A percentile compares a stretch with the other conserved stretches of the same genome.
Conservation (phyloP, 2,797 vertebrate species). For the Sebastes variabilis region DNA sequence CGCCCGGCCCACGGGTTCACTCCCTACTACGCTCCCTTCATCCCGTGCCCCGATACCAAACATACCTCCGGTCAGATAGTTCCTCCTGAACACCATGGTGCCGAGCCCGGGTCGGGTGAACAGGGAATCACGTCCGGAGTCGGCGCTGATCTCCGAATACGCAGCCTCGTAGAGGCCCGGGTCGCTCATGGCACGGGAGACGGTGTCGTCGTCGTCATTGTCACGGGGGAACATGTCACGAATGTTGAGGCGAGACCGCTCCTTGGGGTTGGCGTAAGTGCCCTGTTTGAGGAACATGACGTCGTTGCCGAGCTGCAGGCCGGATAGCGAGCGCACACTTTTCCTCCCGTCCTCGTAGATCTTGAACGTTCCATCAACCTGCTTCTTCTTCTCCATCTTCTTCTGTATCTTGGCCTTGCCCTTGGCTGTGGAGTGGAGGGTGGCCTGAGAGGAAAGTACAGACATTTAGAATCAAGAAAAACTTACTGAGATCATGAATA, state of each 20-base stretch:
- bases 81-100: conserved; percentile 94
- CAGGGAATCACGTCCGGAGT: conserved; percentile 91
- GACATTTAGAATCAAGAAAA: neutral
- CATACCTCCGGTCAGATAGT: conserved; percentile 86
- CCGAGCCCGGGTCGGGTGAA: conserved; percentile 93
- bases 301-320: conserved; percentile 90
- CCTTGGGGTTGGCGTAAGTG: conserved; percentile 83
- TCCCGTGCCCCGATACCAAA: conserved; percentile 80
- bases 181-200: conserved; percentile 91
- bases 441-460: conserved; percentile 79
- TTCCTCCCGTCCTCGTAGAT: conserved; percentile 93
- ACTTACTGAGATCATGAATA: neutral
- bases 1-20: conserved; percentile 60
- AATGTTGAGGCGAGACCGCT: conserved; percentile 86
- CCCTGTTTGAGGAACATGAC: conserved; percentile 95
- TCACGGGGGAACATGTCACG: conserved; percentile 88
- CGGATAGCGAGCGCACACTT: conserved; percentile 90
- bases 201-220: conserved; percentile 72
- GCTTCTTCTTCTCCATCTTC: conserved; percentile 93
- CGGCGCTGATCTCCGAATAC: conserved; percentile 90
- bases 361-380: conserved; percentile 90
- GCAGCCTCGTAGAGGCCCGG: conserved; percentile 86
- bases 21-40: conserved; percentile 68
- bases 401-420: conserved; percentile 92
- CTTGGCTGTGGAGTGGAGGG: conserved; percentile 88